A percentile compares a stretch with the other conserved stretches of the same genome.
Conservation (phyloP, 2,888 invertebrate genomes). For the Ochropleura leucogaster region DNA sequence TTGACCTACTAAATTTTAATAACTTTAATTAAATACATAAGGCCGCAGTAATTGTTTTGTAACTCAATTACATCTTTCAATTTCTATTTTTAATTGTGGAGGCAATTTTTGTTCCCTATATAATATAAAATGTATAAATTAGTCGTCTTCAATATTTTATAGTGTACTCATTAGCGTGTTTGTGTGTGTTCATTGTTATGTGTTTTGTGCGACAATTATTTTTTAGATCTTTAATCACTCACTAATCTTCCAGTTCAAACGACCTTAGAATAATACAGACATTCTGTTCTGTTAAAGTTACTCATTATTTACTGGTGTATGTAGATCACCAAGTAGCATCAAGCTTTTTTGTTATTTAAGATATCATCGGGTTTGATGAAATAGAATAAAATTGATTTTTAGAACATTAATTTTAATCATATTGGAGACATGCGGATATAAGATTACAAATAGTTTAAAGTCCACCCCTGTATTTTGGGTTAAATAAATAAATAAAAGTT, state of each 20-base stretch:
- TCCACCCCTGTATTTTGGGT: too few relatives aligned
- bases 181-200: too few relatives aligned
- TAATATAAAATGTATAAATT: neutral
- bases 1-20: conserved; percentile 37
- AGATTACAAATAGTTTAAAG: too few relatives aligned
- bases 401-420: too few relatives aligned
- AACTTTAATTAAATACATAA: conserved; percentile 26
- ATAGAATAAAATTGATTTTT: too few relatives aligned
- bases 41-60: conserved; percentile 22
- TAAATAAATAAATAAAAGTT: neutral
- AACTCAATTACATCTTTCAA: conserved; percentile 7
- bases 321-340: neutral
- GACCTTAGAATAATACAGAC: neutral
- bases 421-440: too few relatives aligned
- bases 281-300: neutral
- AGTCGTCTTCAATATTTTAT: neutral
- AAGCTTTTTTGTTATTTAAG: too few relatives aligned
- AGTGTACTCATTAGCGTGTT: neutral
- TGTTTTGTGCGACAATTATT: neutral
- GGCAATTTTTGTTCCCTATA: neutral
- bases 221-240: neutral
- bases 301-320: neutral
- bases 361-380: too few relatives aligned
- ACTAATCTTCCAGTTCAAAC: neutral
- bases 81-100: conserved; percentile 6